Base-by-base conservation (phyloP, 2,888 invertebrate species). In the Watsonalla cultraria region DNA sequence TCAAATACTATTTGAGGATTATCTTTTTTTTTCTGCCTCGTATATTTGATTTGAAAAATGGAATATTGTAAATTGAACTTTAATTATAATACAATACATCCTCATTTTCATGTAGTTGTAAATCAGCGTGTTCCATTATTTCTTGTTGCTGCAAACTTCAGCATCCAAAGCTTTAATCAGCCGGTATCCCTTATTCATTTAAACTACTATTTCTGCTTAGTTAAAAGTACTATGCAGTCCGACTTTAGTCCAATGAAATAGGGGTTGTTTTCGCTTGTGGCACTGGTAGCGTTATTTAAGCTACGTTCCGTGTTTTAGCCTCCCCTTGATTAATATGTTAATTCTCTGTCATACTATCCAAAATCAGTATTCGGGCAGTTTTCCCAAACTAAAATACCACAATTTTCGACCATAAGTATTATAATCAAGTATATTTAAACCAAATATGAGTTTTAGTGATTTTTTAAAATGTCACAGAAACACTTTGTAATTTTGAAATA, bases 271-370 rank as follows among this genome's bases (percentile, higher is more conserved):
- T 39, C 39, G 34, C 14, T 49, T 49, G 39, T 7, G 2, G n/a
- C 2, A n/a, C 5, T 14, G 4, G 49, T 37, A 49, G 39, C 9
- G 35, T 37, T 37, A 37, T 13, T 49, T 49, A 37, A 9, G 14
- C 48, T 13, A 48, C 48, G 34, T 13, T 13, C 49, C 14, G 34
- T 13, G 37, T 34, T 48, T 8, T 48, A 35, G 35, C 33, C 49
- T 45, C 59, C 49, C 47, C 68, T 24, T 72, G 69, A 71, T 76
- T 76, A 76, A 74, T 75, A 77, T 76, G 76, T 67, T 74, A 78
- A 78, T 76, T 66, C 59, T 46, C 54, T 53, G 63, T 70, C 65
- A 70, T 65, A 62, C 61, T 60, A 66, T 68, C 67, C 72, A 67
- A 66, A 70, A 70, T 68, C 69, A 67, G 66, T 63, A 58, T 48